Percentiles rank a stretch among this genome's conserved stretches.
Conservation (phyloP, 2,888 invertebrate species). For the Boloria euphrosyne region DNA sequence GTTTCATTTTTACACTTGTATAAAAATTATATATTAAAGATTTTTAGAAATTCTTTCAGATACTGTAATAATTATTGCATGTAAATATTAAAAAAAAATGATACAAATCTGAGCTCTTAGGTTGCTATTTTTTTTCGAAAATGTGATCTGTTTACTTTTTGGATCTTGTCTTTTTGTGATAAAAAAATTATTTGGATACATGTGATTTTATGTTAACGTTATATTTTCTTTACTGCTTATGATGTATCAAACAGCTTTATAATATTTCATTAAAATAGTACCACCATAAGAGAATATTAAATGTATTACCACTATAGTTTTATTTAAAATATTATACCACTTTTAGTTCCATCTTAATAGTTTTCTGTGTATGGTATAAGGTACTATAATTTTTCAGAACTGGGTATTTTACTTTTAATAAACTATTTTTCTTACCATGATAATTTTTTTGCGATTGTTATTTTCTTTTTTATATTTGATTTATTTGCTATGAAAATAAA, state of each 20-base stretch:
- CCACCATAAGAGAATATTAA: conserved; percentile 17
- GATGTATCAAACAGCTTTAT: conserved; percentile 20
- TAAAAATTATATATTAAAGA: no score
- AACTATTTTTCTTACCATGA: no score
- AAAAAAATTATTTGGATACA: conserved; percentile 25
- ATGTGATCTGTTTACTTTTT: conserved; percentile 13
- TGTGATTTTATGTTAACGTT: conserved; percentile 27
- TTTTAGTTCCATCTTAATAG: no score
- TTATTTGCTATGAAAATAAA: conserved; percentile 16
- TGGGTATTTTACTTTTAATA: no score
- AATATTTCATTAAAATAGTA: conserved; percentile 10
- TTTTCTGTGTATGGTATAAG: no score
- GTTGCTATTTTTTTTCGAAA: conserved; percentile 8
- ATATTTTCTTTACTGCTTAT: conserved; percentile 15
- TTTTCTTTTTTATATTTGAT: background rate
- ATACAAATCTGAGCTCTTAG: no score
- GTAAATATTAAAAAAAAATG: no score
- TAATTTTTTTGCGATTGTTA: background rate
- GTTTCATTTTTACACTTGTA: no score
- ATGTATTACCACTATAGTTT: conserved; percentile 2
- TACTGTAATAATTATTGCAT: no score
- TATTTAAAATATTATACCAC: conserved; percentile 8
- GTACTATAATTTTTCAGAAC: no score
- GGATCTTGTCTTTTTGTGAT: conserved; percentile 28
- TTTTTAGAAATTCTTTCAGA: no score